phyloP scores from a whole-genome alignment of 2,113 vertebrate genomes.

The Fulica atra region DNA sequence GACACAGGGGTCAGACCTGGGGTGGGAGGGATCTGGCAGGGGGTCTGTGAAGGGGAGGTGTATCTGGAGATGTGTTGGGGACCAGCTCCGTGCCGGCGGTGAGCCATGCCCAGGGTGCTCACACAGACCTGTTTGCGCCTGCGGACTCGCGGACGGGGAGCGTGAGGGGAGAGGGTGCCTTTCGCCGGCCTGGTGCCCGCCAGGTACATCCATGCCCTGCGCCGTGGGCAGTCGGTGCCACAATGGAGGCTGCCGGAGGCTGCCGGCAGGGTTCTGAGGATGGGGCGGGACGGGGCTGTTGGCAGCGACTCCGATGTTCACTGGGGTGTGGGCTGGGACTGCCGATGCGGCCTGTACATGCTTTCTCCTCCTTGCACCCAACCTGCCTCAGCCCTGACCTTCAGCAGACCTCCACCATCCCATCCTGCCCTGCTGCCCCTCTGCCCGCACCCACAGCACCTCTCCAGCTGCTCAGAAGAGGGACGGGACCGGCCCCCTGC shows the following conservation, averaged over 20 bases:
- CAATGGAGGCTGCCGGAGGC: neutral
- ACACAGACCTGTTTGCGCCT: neutral
- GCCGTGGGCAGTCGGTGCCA: fast-evolving
- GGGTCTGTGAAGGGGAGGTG: fast-evolving
- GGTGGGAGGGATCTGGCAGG: neutral
- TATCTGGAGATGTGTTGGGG: neutral
- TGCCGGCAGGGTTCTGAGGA: neutral
- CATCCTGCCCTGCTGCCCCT: fast-evolving
- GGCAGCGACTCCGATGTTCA: neutral
- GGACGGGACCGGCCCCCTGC: fast-evolving
- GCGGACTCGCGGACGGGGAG: neutral
- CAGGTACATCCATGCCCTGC: neutral
- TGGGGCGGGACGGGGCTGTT: neutral
- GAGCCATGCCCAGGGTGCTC: fast-evolving
- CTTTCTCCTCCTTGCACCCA: slow-evolving; percentile 29
- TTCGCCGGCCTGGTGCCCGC: neutral
- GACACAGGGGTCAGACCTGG: fast-evolving
- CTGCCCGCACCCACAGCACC: neutral
- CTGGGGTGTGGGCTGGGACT: neutral
- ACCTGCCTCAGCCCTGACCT: neutral
- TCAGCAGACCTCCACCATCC: neutral
- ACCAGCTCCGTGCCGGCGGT: neutral
- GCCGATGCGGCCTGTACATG: neutral
- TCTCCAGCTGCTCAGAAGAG: neutral
- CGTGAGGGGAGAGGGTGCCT: neutral